A percentile compares a stretch with the other conserved stretches of the same genome.
Conservation (phyloP, 2,888 invertebrate species). For the Xestia xanthographa region DNA sequence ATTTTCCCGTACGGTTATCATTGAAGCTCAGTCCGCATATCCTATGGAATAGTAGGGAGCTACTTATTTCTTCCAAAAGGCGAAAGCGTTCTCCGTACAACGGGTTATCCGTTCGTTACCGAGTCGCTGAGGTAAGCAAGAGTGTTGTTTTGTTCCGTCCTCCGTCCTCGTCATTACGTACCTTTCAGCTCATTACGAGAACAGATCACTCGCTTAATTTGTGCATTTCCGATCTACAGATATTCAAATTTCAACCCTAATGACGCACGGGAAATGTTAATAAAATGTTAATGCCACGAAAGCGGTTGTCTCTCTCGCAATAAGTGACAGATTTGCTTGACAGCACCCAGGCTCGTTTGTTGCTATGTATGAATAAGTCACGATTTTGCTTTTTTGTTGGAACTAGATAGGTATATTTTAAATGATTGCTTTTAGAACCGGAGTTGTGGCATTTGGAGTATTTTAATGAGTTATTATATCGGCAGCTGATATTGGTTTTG, state of each 20-base stretch:
- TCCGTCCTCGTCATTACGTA: constrained; percentile 86
- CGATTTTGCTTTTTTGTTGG: constrained; percentile 85
- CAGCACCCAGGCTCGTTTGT: constrained; percentile 85
- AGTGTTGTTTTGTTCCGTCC: constrained; percentile 87
- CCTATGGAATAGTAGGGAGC: too few relatives aligned
- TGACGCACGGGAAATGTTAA: constrained; percentile 89
- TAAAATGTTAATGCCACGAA: constrained; percentile 89
- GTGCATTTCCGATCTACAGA: constrained; percentile 90
- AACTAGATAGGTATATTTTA: constrained; percentile 72
- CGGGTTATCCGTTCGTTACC: constrained; percentile 77
- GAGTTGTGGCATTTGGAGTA: constrained; percentile 65
- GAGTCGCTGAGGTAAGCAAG: constrained; percentile 85
- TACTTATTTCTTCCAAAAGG: background rate
- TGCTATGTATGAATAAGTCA: constrained; percentile 88
- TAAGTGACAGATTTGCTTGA: constrained; percentile 91
- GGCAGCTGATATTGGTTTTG: constrained; percentile 49
- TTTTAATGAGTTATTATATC: constrained; percentile 68
- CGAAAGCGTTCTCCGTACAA: constrained; percentile 74
- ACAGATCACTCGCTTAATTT: constrained; percentile 90
- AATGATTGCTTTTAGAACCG: constrained; percentile 67
- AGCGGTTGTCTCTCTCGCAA: constrained; percentile 84
- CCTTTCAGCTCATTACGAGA: constrained; percentile 89
- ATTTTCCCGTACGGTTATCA: background rate
- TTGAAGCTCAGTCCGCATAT: background rate
- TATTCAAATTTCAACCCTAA: constrained; percentile 90